Conservation (phyloP, 2,888 invertebrate genomes). For the Phalera bucephala region DNA sequence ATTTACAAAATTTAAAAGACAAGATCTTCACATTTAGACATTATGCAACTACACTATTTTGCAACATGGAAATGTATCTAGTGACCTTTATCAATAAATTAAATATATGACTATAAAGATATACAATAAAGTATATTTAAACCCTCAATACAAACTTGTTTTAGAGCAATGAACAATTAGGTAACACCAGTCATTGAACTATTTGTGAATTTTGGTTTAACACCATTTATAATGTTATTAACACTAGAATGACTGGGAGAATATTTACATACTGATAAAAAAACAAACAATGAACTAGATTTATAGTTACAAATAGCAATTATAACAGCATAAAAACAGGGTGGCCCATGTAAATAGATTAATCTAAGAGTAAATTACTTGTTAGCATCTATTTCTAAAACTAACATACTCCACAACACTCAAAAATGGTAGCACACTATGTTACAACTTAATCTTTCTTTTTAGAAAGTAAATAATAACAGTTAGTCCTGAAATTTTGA, state of each 20-base stretch:
- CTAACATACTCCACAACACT: neutral
- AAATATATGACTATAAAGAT: constrained; percentile 11
- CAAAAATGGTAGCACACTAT: neutral
- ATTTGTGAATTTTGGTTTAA: constrained; percentile 17
- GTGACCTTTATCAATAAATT: constrained; percentile 5
- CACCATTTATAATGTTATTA: constrained; percentile 16
- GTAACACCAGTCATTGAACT: constrained; percentile 20
- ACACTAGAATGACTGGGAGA: constrained; percentile 27
- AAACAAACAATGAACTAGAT: constrained; percentile 16
- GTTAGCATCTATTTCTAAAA: neutral
- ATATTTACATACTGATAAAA: constrained; percentile 31
- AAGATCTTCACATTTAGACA: constrained; percentile 7
- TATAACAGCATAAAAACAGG: constrained; percentile 16
- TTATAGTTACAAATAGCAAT: constrained; percentile 7
- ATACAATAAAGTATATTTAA: constrained; percentile 23
- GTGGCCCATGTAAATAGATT: constrained; percentile 1
- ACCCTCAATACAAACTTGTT: constrained; percentile 20
- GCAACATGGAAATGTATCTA: constrained; percentile 7
- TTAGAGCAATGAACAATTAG: constrained; percentile 17
- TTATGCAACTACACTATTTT: constrained; percentile 9
- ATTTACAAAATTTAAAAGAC: constrained; percentile 33
- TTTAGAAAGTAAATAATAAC: no score
- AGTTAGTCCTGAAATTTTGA: no score
- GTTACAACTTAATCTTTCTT: no score
- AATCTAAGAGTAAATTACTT: neutral